A percentile compares a stretch with the other conserved stretches of the same genome.
phyloP scores from a whole-genome alignment of 2,888 invertebrate genomes.

The Chelonus formosanus region DNA sequence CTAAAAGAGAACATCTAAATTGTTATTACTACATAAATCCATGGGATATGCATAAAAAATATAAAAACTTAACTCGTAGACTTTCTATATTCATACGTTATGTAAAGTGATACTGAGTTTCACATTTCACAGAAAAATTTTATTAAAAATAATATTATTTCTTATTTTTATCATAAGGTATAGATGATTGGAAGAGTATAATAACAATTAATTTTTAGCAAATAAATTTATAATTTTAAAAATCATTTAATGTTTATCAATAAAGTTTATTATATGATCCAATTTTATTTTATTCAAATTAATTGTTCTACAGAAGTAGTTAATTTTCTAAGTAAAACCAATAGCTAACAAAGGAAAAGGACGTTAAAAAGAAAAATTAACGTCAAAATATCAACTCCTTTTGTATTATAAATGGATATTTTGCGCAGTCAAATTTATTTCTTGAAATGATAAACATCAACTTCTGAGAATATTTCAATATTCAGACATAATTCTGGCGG shows the following conservation, averaged over 20 bases:
- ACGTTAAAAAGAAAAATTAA: slow-evolving; percentile 1
- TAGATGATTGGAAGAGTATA: neutral
- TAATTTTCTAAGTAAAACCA: too few species aligned
- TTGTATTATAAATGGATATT: neutral
- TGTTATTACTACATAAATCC: too few species aligned
- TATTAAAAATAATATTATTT: neutral
- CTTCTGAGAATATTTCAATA: slow-evolving; percentile 3
- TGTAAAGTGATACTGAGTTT: slow-evolving; percentile 39
- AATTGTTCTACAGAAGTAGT: too few species aligned
- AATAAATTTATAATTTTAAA: too few species aligned
- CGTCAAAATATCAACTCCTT: neutral
- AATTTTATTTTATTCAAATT: too few species aligned
- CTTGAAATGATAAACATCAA: slow-evolving; percentile 10
- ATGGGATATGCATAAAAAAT: too few species aligned
- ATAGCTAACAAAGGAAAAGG: too few species aligned
- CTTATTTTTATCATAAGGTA: neutral
- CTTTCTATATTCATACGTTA: slow-evolving; percentile 40
- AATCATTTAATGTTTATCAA: too few species aligned
- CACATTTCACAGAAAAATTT: slow-evolving; percentile 38
- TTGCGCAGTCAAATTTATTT: slow-evolving; percentile 6
- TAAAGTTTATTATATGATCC: too few species aligned
- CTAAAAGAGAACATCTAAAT: too few species aligned
- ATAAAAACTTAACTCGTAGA: neutral
- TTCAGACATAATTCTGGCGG: slow-evolving; percentile 9
- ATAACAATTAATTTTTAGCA: too few species aligned